Conservation (phyloP, 92 coral and sea anemone genomes). For the Siderastrea siderea region DNA sequence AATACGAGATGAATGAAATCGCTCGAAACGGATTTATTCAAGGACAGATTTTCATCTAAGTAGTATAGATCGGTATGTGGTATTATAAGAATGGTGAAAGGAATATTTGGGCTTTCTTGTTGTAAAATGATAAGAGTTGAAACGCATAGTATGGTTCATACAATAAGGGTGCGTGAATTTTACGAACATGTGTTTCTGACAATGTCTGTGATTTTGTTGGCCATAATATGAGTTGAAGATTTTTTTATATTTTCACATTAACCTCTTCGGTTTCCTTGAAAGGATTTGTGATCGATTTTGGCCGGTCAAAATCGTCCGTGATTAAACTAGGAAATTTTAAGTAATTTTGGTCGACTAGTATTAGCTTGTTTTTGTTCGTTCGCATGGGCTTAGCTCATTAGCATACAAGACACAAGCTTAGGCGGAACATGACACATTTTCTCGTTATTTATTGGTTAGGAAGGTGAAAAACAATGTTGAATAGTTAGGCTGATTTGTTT, state of each 20-base stretch:
- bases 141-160: background rate
- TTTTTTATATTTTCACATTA: constrained; percentile 13
- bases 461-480: constrained; percentile 7
- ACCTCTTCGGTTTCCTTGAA: background rate
- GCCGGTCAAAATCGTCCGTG: background rate
- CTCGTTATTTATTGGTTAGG: constrained; percentile 27
- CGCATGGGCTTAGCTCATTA: background rate
- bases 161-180: constrained; percentile 10
- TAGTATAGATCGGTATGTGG: background rate
- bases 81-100: background rate
- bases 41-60: background rate
- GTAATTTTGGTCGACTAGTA: constrained; percentile 7
- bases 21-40: background rate
- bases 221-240: background rate
- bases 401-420: constrained; percentile 32
- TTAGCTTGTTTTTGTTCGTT: constrained; percentile 49
- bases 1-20: constrained; percentile 28
- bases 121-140: background rate
- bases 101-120: background rate
- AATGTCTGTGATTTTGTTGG: constrained; percentile 30
- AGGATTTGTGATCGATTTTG: constrained; percentile 23
- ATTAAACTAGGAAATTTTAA: constrained; percentile 37
- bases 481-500: constrained; percentile 33
- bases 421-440: constrained; percentile 28
- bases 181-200: background rate